Conservation (phyloP, 1,140 invertebrate genomes). For the Conopomorpha cramerella region DNA sequence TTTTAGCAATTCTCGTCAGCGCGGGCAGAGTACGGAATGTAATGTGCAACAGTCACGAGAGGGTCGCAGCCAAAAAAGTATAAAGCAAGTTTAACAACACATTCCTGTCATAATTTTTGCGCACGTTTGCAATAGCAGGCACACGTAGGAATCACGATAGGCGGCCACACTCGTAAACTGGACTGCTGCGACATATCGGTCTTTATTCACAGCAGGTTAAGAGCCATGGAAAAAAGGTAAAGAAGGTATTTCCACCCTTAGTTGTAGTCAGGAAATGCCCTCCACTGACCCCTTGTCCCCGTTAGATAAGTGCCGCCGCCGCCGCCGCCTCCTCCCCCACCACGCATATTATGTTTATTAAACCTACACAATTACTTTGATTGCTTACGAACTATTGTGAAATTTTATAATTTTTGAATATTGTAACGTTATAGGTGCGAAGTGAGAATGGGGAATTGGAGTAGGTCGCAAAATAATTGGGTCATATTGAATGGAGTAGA, state of each 20-base stretch:
- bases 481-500: too few species aligned
- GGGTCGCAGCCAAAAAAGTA: too few species aligned
- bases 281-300: conserved; percentile 3
- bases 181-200: conserved; percentile 1
- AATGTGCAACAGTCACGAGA: too few species aligned
- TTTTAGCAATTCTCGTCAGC: too few species aligned
- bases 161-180: background rate
- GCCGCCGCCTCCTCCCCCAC: background rate
- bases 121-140: too few species aligned
- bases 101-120: too few species aligned
- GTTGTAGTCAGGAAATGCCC: conserved; percentile 3
- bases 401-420: background rate
- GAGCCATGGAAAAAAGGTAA: background rate
- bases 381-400: background rate
- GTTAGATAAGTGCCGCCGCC: conserved; percentile 5
- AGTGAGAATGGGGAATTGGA: background rate
- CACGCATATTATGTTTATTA: conserved; percentile 3
- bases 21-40: too few species aligned
- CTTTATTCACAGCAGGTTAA: background rate
- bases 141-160: background rate
- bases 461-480: too few species aligned
- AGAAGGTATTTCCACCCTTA: background rate
- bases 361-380: background rate
- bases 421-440: background rate
- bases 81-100: too few species aligned